Evolutionary conservation across 2,797 vertebrate species (phyloP).

Genomic region (Pseudomugil gertrudae): DNA sequence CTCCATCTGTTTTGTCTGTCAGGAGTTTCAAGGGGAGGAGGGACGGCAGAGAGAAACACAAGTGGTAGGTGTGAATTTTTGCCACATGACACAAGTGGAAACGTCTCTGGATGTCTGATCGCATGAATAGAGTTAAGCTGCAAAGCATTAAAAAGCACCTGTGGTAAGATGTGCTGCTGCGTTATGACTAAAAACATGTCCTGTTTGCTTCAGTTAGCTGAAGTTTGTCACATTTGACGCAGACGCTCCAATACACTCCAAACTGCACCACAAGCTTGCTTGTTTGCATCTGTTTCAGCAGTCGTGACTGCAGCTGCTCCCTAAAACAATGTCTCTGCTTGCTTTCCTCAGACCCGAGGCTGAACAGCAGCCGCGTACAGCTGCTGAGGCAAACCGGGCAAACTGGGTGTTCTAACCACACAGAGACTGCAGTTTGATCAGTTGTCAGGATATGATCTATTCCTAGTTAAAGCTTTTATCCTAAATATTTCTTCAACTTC

Average conservation of each 20-base stretch:
- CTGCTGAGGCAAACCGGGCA: conserved; percentile 4
- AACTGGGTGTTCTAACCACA: conserved; percentile 22
- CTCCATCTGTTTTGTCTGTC: conserved; percentile 72
- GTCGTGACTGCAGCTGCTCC: conserved; percentile 38
- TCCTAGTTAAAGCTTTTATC: neutral
- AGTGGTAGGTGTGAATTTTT: conserved; percentile 2
- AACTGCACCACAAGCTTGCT: neutral
- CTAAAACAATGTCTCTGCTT: conserved; percentile 46
- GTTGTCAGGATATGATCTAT: conserved; percentile 2
- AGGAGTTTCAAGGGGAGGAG: conserved; percentile 20
- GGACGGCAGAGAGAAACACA: conserved; percentile 4
- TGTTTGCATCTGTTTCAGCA: conserved; percentile 48
- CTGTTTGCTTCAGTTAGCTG: no score
- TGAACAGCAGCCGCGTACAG: conserved; percentile 21
- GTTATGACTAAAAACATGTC: no score
- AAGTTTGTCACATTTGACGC: conserved; percentile 2
- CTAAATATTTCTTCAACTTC: neutral
- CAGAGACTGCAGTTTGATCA: neutral
- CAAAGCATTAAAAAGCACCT: neutral
- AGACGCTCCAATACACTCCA: neutral
- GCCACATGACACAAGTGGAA: neutral
- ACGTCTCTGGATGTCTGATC: neutral
- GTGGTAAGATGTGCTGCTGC: neutral
- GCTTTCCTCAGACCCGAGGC: conserved; percentile 33
- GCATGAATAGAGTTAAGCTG: neutral